phyloP scores from a whole-genome alignment of 2,113 vertebrate species.

The Edolisoma coerulescens region DNA sequence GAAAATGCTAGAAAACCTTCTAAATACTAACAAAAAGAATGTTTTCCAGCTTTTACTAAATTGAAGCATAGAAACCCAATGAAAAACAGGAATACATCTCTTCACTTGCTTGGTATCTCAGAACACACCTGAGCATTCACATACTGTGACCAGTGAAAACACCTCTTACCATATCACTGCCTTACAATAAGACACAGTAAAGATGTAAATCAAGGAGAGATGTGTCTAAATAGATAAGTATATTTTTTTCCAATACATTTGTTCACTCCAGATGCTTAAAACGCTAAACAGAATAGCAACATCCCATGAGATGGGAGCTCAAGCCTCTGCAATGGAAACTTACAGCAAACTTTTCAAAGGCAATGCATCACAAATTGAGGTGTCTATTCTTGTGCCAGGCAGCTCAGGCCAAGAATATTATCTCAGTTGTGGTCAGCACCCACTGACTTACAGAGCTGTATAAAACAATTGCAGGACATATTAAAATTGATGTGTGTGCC shows the following conservation, averaged over 20 bases:
- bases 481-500: background rate
- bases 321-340: background rate
- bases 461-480: background rate
- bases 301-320: background rate
- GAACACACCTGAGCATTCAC: background rate
- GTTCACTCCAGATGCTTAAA: background rate
- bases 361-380: background rate
- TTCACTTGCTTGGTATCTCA: no score
- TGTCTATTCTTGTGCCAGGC: background rate
- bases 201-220: background rate
- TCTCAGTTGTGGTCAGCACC: background rate
- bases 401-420: background rate
- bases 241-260: background rate
- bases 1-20: background rate
- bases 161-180: background rate
- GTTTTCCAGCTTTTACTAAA: background rate
- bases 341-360: background rate
- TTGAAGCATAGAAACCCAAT: background rate
- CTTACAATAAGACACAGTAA: background rate
- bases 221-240: background rate
- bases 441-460: background rate
- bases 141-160: background rate
- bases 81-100: background rate
- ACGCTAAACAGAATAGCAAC: background rate
- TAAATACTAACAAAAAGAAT: background rate